Evolutionary conservation across 2,797 vertebrate genomes (phyloP), one percentile per base, ranked within the genome.

Genomic region (Leptoclinus maculatus): DNA sequence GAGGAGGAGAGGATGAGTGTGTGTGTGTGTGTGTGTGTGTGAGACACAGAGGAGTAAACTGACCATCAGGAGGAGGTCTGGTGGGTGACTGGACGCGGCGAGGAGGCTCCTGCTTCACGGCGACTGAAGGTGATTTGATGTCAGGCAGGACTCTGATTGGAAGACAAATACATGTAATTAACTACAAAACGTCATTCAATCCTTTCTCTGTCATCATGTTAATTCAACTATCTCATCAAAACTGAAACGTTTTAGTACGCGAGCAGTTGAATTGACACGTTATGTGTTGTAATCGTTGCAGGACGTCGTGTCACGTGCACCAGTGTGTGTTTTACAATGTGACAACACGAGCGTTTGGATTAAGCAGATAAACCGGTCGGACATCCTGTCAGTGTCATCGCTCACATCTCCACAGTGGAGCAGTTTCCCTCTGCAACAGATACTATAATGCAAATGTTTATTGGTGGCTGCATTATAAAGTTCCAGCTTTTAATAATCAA

Each of bases 21-120:
- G 39, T 43, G 43, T 34, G 21, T 34, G 29, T 29, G 29, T 29
- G 29, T 29, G 27, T n/a, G n/a, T n/a, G 41, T 34, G 43, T 25
- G n/a, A 43, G 51, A 21, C 43, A 65, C 0, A 39, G 7, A 13
- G 32, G 45, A 45, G 29, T 5, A 23, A 57, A 82, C 93, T 66
- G 49, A 96, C 95, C 93, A 49, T 93, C 91, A 38, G 92, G 78
- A 36, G 90, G 88, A 0, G 90, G 87, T 85, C 85, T 85, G 63
- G 13, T 3, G 19, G 93, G 91, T 0, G 94, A 79, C 0, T 83
- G 65, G 36, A 27, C 70, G 10, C 74, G 87, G 49, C 66, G 87
- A 29, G 78, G 69, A 29, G 87, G 47, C 14, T 93, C 88, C 78
- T 84, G 91, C 82, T 66, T 93, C 36, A 87, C 73, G 8, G 84